These are phyloP conservation scores for Leptodactylus fallax DNA, from an alignment of 2,797 vertebrate species.

Conservation along the genomic window DNA sequence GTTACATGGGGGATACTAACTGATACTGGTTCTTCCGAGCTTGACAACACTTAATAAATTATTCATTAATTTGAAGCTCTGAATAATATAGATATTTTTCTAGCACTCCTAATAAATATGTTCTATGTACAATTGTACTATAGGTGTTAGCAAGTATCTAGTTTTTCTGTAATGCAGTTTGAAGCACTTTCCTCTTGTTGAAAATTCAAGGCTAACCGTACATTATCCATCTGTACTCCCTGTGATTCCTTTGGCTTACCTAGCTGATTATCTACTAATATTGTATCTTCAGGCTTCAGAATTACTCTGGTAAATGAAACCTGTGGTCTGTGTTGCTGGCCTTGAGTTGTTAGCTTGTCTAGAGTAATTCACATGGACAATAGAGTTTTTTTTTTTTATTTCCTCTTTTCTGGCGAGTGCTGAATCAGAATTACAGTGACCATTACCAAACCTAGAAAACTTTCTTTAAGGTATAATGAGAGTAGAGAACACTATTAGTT, in stretches of 20 bases:
- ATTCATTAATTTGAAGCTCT: background rate
- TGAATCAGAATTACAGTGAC: conserved; percentile 31
- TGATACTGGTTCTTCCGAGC: too few relatives aligned
- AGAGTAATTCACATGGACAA: conserved; percentile 44
- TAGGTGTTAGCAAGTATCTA: background rate
- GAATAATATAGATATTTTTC: background rate
- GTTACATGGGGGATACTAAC: too few relatives aligned
- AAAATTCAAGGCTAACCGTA: background rate
- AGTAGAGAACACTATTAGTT: conserved; percentile 15
- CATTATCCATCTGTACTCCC: background rate
- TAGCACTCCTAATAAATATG: background rate
- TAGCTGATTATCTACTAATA: conserved; percentile 24
- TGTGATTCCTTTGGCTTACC: conserved; percentile 11
- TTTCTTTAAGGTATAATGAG: conserved; percentile 29
- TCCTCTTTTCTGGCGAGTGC: background rate
- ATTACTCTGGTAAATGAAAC: conserved; percentile 44
- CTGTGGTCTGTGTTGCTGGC: background rate
- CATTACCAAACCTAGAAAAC: conserved; percentile 20
- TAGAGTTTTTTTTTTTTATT: background rate
- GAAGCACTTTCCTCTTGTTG: background rate
- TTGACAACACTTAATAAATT: too few relatives aligned
- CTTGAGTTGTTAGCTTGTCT: conserved; percentile 11
- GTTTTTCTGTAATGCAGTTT: conserved; percentile 4
- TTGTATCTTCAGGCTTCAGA: background rate
- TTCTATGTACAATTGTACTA: background rate